Evolutionary conservation across 2,888 invertebrate species (phyloP), one percentile per base, ranked within the genome.

Genomic region (Leistus spinibarbis): DNA sequence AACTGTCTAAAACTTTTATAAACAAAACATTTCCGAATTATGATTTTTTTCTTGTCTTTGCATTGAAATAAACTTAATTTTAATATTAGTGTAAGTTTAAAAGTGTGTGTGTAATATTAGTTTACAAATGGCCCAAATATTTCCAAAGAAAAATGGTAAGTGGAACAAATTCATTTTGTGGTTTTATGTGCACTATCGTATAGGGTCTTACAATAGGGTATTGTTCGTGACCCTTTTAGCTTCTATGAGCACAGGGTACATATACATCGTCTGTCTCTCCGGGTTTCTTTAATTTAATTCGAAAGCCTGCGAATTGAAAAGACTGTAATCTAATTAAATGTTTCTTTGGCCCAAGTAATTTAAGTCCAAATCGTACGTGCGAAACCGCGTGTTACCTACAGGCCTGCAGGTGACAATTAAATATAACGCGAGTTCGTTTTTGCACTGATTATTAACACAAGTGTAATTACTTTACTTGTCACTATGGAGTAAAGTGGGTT

Each of bases 311-410:
- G 40, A 79, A 78, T 74, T 74, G 74, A 74, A 74, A 68, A 79
- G 78, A 78, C 77, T 78, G 78, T 80, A 80, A 80, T 80, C 79
- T 80, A 77, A 80, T 80, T 80, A 80, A 79, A 80, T 77, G 80
- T 80, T 79, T 79, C 78, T 79, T 78, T 76, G 76, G 73, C 76
- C 76, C 65, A 76, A 7, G 24, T 24, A 77, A 78, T 76, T 78
- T 73, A 16, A 63, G n/a, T 65, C 20, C 27, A 17, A 62, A 24
- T 57, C 40, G 75, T 54, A 75, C 74, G 74, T 74, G 74, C 54
- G 66, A 66, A 65, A 73, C 54, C 19, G 54, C 1, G 40, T 13
- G 7, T 40, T 40, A 10, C 0, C 40, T 40, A 9, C 13, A 40
- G 40, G 40, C 63, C 64, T 70, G 70, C 70, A 64, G 70, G 70